Evolutionary conservation across 2,113 vertebrate species (phyloP).

Genomic region (Scolopax mira): DNA sequence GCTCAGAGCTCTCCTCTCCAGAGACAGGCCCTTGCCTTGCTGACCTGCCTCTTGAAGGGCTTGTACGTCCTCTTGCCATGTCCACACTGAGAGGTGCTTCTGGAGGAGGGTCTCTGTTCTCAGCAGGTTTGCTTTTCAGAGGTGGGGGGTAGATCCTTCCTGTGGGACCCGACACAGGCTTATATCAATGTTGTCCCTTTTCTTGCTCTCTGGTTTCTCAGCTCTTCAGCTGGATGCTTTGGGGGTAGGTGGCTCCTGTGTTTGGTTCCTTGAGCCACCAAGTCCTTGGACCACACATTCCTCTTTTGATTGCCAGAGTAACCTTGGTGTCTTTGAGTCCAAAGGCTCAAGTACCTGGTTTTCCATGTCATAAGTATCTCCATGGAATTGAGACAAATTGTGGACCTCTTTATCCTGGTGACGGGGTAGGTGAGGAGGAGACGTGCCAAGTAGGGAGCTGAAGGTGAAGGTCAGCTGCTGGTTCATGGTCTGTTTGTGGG

Average conservation of each 20-base stretch:
- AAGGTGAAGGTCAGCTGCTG: background rate
- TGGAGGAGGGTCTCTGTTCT: background rate
- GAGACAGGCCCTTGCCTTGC: background rate
- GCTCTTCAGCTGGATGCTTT: background rate
- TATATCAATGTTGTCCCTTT: background rate
- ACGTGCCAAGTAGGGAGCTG: background rate
- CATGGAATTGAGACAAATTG: background rate
- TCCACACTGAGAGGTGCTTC: rapidly evolving
- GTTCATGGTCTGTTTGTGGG: background rate
- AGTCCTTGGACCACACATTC: background rate
- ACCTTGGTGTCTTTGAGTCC: background rate
- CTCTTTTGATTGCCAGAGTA: background rate
- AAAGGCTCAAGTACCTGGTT: background rate
- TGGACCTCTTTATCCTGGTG: background rate
- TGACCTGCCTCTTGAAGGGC: background rate
- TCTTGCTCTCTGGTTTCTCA: background rate
- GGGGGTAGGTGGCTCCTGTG: background rate
- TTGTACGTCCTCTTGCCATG: rapidly evolving
- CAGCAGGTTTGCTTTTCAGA: background rate
- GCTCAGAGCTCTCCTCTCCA: rapidly evolving
- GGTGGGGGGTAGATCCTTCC: background rate
- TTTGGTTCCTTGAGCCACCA: rapidly evolving
- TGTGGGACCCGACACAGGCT: background rate
- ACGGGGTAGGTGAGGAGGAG: background rate
- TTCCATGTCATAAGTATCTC: background rate